phyloP scores from a whole-genome alignment of 2,797 vertebrate species.

The Sphenodon punctatus region DNA sequence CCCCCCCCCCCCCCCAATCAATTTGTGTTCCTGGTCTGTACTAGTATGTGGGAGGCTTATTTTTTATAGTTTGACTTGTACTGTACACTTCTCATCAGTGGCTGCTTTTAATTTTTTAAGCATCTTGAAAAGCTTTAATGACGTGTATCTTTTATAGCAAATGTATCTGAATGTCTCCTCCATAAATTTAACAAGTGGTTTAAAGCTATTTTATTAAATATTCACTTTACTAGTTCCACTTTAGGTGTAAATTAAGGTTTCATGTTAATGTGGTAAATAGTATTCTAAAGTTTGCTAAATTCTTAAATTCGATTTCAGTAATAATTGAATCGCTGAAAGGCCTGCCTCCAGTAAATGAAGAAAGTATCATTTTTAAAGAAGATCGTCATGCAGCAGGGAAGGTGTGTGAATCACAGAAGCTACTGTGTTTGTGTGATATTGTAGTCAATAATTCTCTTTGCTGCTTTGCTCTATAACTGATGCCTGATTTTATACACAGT shows the following conservation, averaged over 20 bases:
- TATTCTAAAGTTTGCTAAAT: neutral
- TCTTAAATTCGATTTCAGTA: slow-evolving; percentile 76
- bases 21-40: neutral
- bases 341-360: slow-evolving; percentile 86
- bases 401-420: slow-evolving; percentile 72
- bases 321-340: slow-evolving; percentile 89
- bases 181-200: neutral
- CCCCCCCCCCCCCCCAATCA: neutral
- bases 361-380: slow-evolving; percentile 89
- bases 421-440: neutral
- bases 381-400: slow-evolving; percentile 85
- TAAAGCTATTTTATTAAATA: neutral
- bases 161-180: neutral
- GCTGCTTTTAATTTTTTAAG: too few relatives aligned
- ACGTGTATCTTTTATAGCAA: neutral
- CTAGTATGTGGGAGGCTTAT: neutral
- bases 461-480: neutral
- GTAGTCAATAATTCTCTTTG: neutral
- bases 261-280: slow-evolving; percentile 34
- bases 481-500: neutral
- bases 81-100: neutral
- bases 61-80: neutral
- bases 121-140: neutral
- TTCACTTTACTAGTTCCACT: neutral
- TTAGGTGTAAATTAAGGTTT: neutral